Evolutionary conservation across 2,797 vertebrate genomes (phyloP).

Genomic region (Enteromius mattozi): DNA sequence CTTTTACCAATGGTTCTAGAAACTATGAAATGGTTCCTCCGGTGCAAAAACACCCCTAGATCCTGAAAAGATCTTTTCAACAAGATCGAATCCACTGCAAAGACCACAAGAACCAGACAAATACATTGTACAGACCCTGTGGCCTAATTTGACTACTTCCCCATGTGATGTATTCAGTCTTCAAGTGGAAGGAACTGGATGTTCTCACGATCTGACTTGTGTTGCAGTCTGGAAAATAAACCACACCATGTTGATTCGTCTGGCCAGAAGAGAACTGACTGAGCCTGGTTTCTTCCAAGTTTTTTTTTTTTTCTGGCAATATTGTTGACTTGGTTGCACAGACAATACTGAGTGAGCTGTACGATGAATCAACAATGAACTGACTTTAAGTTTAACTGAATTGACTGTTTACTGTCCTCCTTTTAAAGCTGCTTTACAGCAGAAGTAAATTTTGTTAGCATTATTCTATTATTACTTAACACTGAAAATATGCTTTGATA

Average conservation of each 20-base stretch:
- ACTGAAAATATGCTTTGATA: background rate
- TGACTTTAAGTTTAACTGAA: background rate
- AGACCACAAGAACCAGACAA: background rate
- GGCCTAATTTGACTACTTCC: background rate
- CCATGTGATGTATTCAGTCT: background rate
- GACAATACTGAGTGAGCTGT: background rate
- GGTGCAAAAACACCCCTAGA: no score
- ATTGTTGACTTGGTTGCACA: background rate
- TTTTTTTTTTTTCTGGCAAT: background rate
- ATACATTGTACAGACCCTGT: background rate
- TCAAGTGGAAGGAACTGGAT: background rate
- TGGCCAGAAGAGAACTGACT: background rate
- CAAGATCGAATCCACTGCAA: no score
- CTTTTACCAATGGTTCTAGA: no score
- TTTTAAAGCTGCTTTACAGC: background rate
- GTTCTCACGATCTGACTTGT: background rate
- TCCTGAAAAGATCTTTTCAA: no score
- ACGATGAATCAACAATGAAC: background rate
- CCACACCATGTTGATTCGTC: background rate
- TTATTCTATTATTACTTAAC: background rate
- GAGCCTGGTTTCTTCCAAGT: background rate
- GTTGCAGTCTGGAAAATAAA: background rate
- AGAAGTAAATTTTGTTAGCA: background rate
- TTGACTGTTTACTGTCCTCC: background rate
- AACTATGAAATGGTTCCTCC: no score